Evolutionary conservation across 2,113 vertebrate species (phyloP).

Genomic region (Peromyscus polionotus): DNA sequence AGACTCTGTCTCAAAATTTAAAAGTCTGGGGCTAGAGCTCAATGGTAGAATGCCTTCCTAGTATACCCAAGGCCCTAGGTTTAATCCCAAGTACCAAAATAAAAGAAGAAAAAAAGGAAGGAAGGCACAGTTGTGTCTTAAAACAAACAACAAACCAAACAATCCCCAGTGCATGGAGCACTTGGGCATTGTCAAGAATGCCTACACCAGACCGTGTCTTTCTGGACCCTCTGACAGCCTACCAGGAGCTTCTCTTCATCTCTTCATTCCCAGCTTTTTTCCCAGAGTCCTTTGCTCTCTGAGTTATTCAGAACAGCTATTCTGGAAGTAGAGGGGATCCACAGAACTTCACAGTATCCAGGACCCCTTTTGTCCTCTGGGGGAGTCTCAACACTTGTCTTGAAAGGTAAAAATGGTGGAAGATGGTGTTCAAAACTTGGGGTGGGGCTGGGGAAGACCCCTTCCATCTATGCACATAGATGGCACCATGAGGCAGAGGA

Average conservation of each 20-base stretch:
- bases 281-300: neutral
- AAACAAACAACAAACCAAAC: neutral
- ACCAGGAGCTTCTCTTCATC: conserved; percentile 1
- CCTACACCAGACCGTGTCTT: neutral
- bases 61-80: neutral
- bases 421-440: neutral
- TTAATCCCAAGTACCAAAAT: neutral
- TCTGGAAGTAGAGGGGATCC: neutral
- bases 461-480: neutral
- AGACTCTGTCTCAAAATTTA: neutral
- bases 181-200: neutral
- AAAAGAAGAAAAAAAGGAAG: neutral
- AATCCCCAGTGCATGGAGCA: neutral
- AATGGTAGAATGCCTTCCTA: neutral
- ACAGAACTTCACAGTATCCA: neutral
- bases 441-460: neutral
- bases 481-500: neutral
- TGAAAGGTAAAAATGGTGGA: neutral
- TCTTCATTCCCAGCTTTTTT: neutral
- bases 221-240: neutral
- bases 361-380: neutral
- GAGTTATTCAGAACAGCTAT: neutral
- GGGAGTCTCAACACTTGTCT: neutral
- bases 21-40: neutral
- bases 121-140: neutral